These are phyloP conservation scores for Notoglanidium macrostoma DNA, from an alignment of 2,797 vertebrate genomes.

Conservation along the genomic window DNA sequence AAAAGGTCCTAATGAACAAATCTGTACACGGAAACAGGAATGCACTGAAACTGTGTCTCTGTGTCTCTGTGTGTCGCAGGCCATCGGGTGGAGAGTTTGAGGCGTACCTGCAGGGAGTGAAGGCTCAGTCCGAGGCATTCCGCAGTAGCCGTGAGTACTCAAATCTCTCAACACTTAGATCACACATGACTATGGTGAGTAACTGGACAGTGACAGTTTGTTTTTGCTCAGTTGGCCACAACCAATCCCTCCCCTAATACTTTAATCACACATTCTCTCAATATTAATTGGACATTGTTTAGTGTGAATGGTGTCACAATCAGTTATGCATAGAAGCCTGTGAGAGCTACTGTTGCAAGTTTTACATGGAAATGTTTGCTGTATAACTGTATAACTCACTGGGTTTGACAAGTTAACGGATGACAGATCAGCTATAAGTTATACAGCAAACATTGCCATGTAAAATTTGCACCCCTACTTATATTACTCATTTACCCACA, in stretches of 20 bases:
- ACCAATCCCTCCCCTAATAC: too few relatives aligned
- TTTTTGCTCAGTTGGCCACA: not conserved
- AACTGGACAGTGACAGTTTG: not conserved
- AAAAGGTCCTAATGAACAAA: not conserved
- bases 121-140: slow-evolving; percentile 89
- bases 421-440: too few relatives aligned
- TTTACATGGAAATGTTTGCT: not conserved
- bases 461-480: too few relatives aligned
- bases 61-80: slow-evolving; percentile 62
- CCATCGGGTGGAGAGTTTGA: slow-evolving; percentile 84
- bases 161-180: not conserved
- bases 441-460: too few relatives aligned
- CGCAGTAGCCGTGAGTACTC: slow-evolving; percentile 87
- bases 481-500: too few relatives aligned
- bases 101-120: slow-evolving; percentile 83
- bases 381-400: too few relatives aligned
- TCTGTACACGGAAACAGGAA: not conserved
- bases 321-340: not conserved
- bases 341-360: not conserved
- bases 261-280: not conserved
- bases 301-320: not conserved
- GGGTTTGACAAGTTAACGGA: too few relatives aligned
- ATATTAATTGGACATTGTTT: not conserved
- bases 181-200: not conserved
- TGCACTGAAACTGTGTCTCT: not conserved